These are phyloP conservation scores for Sipha maydis DNA, from an alignment of 2,888 invertebrate genomes.

Conservation along the genomic window DNA sequence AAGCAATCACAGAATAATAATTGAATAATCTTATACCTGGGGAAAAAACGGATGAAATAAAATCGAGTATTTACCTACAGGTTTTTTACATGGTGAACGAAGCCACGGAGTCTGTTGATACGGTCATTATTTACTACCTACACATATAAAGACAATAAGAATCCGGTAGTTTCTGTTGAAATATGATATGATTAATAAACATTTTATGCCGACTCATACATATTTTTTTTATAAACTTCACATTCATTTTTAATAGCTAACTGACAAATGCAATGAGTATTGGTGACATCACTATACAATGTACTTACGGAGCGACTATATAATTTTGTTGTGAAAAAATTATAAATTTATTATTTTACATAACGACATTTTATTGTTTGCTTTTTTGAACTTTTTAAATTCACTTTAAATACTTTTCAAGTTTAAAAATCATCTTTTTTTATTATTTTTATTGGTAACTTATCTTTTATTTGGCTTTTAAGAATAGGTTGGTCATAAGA, in stretches of 20 bases:
- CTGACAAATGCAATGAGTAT: neutral
- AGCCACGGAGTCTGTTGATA: neutral
- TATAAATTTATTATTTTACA: too few species aligned
- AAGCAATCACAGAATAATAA: neutral
- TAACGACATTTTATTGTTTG: neutral
- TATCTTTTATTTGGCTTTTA: too few species aligned
- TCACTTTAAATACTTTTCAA: neutral
- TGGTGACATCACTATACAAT: neutral
- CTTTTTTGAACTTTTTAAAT: neutral
- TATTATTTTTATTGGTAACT: too few species aligned
- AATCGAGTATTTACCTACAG: neutral
- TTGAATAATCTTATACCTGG: neutral
- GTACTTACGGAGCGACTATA: neutral
- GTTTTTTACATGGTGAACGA: neutral
- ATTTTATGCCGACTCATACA: neutral
- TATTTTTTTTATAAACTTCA: neutral
- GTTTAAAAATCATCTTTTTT: neutral
- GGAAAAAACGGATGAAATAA: neutral
- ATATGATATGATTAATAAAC: constrained; percentile 12
- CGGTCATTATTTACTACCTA: neutral
- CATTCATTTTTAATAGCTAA: neutral
- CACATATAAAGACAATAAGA: neutral
- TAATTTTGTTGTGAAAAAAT: too few species aligned
- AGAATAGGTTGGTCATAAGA: too few species aligned
- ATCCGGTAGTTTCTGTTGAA: neutral